Evolutionary conservation across 1,140 invertebrate species (phyloP), one percentile per base, ranked within the genome.

Genomic region (Heliconius congener): DNA sequence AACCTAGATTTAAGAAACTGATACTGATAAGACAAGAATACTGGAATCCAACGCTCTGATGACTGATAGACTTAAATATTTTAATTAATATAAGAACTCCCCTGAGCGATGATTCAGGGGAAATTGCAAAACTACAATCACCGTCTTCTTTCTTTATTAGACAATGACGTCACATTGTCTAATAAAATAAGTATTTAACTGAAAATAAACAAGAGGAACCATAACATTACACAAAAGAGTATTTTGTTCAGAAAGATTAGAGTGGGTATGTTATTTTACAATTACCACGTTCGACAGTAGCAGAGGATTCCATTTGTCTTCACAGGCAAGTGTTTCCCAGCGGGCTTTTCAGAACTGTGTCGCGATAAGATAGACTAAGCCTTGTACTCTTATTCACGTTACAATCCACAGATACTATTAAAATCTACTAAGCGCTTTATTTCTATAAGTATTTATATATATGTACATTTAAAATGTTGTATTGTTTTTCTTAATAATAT

Each of bases 331-430:
- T 88, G 85, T 89, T 88, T 90, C 87, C 86, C 87, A 76, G 78
- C 83, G 82, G 87, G 89, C 88, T 90, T 89, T 87, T 90, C 85
- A 86, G 86, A 89, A 90, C 84, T 88, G 85, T 84, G 70, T 80
- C 77, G 85, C 84, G 89, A 91, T 91, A 91, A 91, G 89, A 90
- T 89, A 91, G 74, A 88, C 89, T 42, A 73, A 46, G 88, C 84
- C 87, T 87, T 85, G 82, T 84, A 84, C 84, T 85, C 87, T 84
- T 90, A 88, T 86, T 86, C 89, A 85, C 85, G 84, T 73, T 23
- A 73, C 71, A 73, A 46, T 46, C 23, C 71, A 46, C 37, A 19
- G 23, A 60, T 60, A 73, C 19, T 42, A 73, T 73, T 73, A 73
- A 73, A 73, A 46, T 23, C 71, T 73, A 39, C 27, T 73, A 73